Evolutionary conservation across 2,888 invertebrate genomes (phyloP).

Genomic region (Hypolimnas misippus): DNA sequence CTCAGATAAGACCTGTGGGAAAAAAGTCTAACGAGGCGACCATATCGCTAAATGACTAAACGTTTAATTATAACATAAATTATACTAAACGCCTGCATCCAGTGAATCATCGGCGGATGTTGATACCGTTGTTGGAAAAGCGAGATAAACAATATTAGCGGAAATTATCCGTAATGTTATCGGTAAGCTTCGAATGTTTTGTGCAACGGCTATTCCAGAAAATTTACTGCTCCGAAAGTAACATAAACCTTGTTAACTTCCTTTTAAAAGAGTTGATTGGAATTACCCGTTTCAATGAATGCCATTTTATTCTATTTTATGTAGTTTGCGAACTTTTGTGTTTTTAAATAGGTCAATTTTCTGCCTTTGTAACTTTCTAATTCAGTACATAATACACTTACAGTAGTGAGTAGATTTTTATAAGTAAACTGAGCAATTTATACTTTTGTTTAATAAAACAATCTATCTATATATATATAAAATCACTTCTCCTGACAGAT

Average conservation of each 20-base stretch:
- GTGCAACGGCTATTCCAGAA: slow-evolving; percentile 5
- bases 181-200: slow-evolving; percentile 18
- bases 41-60: slow-evolving; percentile 11
- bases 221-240: slow-evolving; percentile 9
- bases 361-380: too few species aligned
- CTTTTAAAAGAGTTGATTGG: not conserved
- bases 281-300: not conserved
- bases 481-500: too few species aligned
- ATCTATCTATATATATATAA: too few species aligned
- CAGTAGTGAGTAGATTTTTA: too few species aligned
- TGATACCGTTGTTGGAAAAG: slow-evolving; percentile 42
- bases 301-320: not conserved
- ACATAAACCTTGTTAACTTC: not conserved
- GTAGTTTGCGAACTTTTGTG: not conserved
- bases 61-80: slow-evolving; percentile 21
- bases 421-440: too few species aligned
- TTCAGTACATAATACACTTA: too few species aligned
- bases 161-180: slow-evolving; percentile 43
- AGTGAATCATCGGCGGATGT: slow-evolving; percentile 46
- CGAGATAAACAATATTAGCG: slow-evolving; percentile 44
- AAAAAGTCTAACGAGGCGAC: slow-evolving; percentile 1
- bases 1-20: not conserved
- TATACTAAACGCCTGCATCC: slow-evolving; percentile 28
- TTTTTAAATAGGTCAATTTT: too few species aligned
- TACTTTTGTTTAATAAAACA: too few species aligned